These are phyloP conservation scores for Penaeus monodon DNA, from an alignment of 2,888 invertebrate species.

Conservation along the genomic window DNA sequence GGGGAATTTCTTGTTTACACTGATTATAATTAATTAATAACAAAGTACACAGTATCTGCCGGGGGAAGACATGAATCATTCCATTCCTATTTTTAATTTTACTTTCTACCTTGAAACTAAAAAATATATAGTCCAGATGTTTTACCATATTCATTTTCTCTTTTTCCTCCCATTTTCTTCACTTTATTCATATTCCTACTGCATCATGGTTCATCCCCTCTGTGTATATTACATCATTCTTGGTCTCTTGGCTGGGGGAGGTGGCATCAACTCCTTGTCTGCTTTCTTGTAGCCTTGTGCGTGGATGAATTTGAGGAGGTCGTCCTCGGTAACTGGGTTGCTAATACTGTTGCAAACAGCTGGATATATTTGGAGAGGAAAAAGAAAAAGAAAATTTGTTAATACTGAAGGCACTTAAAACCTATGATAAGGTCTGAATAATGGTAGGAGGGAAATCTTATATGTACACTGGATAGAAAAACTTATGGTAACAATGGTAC, in stretches of 20 bases:
- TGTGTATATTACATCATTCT: constrained; percentile 25
- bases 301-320: constrained; percentile 81
- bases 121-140: too few species aligned
- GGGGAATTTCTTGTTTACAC: too few species aligned
- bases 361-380: constrained; percentile 67
- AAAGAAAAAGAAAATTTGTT: constrained; percentile 68
- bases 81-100: too few species aligned
- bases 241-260: constrained; percentile 70
- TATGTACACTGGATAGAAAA: constrained; percentile 1
- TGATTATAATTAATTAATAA: too few species aligned
- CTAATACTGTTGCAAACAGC: constrained; percentile 87
- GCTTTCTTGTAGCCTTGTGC: constrained; percentile 72
- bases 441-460: constrained; percentile 37
- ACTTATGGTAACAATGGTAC: neutral
- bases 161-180: neutral
- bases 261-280: constrained; percentile 78
- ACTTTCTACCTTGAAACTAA: too few species aligned
- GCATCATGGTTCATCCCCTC: neutral
- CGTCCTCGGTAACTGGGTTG: constrained; percentile 87
- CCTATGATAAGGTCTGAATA: too few species aligned
- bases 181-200: neutral
- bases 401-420: neutral
- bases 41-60: too few species aligned
- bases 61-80: too few species aligned
- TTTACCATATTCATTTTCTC: neutral